phyloP scores from a whole-genome alignment of 2,797 vertebrate species.

The Epinephelus awoara region DNA sequence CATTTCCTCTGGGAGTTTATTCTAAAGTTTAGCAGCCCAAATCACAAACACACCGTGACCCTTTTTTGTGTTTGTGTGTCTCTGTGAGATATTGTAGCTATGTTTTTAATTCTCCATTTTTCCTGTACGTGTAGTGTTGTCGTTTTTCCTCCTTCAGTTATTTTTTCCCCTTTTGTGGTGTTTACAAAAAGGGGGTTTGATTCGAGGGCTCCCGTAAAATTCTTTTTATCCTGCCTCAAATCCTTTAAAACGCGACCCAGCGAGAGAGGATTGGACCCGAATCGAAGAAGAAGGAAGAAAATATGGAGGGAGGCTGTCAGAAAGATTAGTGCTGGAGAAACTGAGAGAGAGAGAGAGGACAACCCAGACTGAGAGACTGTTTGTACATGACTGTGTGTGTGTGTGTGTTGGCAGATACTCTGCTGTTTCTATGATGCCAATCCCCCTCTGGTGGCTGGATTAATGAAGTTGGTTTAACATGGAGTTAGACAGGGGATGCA shows the following conservation, averaged over 20 bases:
- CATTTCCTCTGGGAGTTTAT: conserved; percentile 33
- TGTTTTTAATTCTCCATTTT: conserved; percentile 40
- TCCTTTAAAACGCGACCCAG: conserved; percentile 58
- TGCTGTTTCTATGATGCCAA: conserved; percentile 49
- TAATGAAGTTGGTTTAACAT: conserved; percentile 64
- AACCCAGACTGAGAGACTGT: conserved; percentile 6
- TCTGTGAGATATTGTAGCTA: conserved; percentile 13
- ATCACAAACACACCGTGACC: conserved; percentile 28
- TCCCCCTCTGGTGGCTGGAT: conserved; percentile 60
- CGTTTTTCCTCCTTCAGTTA: neutral
- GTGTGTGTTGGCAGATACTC: conserved; percentile 50
- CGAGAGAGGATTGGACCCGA: conserved; percentile 43
- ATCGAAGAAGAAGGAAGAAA: conserved; percentile 32
- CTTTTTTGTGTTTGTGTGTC: conserved; percentile 3
- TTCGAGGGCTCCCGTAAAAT: conserved; percentile 57
- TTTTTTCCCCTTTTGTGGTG: conserved; percentile 38
- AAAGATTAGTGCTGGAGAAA: conserved; percentile 60
- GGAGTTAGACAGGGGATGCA: conserved; percentile 36
- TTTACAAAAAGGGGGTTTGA: conserved; percentile 49
- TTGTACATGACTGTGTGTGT: conserved; percentile 19
- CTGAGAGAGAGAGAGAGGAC: conserved; percentile 4
- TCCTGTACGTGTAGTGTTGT: neutral
- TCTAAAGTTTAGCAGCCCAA: conserved; percentile 1
- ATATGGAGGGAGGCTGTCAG: conserved; percentile 59
- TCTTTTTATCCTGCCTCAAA: conserved; percentile 62